Evolutionary conservation across 2,113 vertebrate genomes (phyloP).

Genomic region (Microcebus griseorufus): DNA sequence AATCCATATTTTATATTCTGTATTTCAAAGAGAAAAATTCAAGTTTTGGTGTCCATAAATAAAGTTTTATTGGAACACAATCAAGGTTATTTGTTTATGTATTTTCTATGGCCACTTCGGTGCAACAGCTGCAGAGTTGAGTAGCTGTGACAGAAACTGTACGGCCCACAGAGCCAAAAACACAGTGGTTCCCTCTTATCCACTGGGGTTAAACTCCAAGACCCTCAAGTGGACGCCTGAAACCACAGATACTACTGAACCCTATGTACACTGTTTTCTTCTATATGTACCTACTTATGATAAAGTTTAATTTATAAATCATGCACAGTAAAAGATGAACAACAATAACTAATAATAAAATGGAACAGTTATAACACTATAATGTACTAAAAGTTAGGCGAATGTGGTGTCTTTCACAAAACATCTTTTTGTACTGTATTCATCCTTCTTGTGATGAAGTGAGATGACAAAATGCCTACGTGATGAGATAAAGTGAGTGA

Average conservation of each 20-base stretch:
- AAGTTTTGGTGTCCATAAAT: neutral
- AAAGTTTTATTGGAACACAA: slow-evolving; percentile 7
- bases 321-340: neutral
- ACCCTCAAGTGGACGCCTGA: neutral
- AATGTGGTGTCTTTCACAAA: neutral
- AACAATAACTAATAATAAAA: neutral
- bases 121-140: neutral
- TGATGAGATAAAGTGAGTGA: neutral
- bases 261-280: neutral
- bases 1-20: neutral
- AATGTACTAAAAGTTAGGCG: neutral
- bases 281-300: neutral
- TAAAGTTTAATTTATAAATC: neutral
- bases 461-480: neutral
- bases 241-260: neutral
- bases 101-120: neutral
- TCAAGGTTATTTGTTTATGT: neutral
- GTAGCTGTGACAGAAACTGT: neutral
- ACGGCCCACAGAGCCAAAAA: neutral
- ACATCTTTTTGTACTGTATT: neutral
- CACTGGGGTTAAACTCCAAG: neutral
- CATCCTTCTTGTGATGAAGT: neutral
- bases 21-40: neutral
- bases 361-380: neutral
- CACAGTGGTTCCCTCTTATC: neutral